Evolutionary conservation across 2,888 invertebrate species (phyloP).

Genomic region (Chymomyza amoena): DNA sequence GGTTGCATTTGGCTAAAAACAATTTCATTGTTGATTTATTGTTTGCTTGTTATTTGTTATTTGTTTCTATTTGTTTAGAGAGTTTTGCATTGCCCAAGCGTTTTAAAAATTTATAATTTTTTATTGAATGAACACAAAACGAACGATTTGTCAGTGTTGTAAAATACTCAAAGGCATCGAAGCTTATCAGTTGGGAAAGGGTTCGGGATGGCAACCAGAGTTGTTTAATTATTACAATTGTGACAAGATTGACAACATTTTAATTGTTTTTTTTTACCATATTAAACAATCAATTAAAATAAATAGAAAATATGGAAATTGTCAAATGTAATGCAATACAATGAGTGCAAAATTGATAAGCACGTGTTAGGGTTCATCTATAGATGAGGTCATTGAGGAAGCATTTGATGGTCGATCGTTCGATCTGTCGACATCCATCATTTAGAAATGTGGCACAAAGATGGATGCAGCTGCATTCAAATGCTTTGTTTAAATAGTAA

Average conservation of each 20-base stretch:
- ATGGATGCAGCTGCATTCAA: conserved; percentile 31
- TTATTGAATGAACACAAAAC: conserved; percentile 29
- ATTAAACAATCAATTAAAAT: conserved; percentile 73
- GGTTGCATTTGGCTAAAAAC: conserved; percentile 57
- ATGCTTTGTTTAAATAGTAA: not conserved
- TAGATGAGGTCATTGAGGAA: conserved; percentile 64
- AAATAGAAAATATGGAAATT: conserved; percentile 57
- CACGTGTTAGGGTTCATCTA: conserved; percentile 61
- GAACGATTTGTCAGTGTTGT: conserved; percentile 6
- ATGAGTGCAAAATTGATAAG: conserved; percentile 54
- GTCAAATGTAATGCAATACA: conserved; percentile 60
- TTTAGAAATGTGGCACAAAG: not conserved
- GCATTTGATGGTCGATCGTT: conserved; percentile 2
- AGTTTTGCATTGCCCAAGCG: conserved; percentile 31
- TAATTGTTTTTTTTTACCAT: conserved; percentile 14
- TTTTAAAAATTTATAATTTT: conserved; percentile 42
- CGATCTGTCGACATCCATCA: not conserved
- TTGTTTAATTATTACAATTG: conserved; percentile 61
- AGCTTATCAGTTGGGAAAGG: conserved; percentile 45
- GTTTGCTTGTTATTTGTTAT: conserved; percentile 32
- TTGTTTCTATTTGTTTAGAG: conserved; percentile 24
- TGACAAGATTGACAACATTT: conserved; percentile 57
- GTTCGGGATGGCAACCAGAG: conserved; percentile 8
- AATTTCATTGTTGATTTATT: conserved; percentile 60
- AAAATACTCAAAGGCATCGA: not conserved